Base-by-base conservation (phyloP, 2,113 vertebrate species). In the Picathartes gymnocephalus region DNA sequence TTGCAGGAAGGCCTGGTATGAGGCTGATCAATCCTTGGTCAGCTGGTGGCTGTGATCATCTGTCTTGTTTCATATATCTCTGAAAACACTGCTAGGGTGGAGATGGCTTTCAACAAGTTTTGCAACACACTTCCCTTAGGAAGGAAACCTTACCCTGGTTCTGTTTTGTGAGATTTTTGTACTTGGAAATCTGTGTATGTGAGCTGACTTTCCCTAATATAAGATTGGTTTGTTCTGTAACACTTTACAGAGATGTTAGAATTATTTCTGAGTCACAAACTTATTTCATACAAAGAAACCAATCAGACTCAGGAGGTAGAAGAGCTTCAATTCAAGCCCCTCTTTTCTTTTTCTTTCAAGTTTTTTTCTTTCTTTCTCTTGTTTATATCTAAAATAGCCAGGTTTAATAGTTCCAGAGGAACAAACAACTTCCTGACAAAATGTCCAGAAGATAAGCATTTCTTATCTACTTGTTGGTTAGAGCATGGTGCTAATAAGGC, bases 141-240 rank as follows among this genome's bases (percentile, higher is more conserved):
- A 77, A 61, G 33, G 10, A 73, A 87, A 62, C 8, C 4, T 91
- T 77, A n/a, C 5, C 20, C 13, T 71, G 25, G 50, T 42, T 4
- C 13, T 9, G 6, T 28, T 69, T 69, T 57, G 24, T 45, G 33
- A 61, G n/a, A 15, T 40, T 66, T 78, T 51, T 77, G 2, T 40
- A 31, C 12, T 10, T 4, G 19, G 7, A 71, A 30, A 65, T 72
- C 13, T 27, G 22, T 0, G 0, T 25, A 15, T 6, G 3, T 45
- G 18, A 73, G 20, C 14, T 78, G 39, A 62, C 11, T 40, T 35
- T 12, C 9, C 16, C 39, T 45, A 16, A 22, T 13, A 30, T 21
- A 64, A 30, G 5, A 50, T 16, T 31, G 37, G 0, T 47, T 74
- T 60, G 5, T 76, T 72, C 22, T 66, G 6, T 42, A 93, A 66